Evolutionary conservation across 2,113 vertebrate genomes (phyloP), one percentile per base, ranked within the genome.

Genomic region (Carlito syrichta): DNA sequence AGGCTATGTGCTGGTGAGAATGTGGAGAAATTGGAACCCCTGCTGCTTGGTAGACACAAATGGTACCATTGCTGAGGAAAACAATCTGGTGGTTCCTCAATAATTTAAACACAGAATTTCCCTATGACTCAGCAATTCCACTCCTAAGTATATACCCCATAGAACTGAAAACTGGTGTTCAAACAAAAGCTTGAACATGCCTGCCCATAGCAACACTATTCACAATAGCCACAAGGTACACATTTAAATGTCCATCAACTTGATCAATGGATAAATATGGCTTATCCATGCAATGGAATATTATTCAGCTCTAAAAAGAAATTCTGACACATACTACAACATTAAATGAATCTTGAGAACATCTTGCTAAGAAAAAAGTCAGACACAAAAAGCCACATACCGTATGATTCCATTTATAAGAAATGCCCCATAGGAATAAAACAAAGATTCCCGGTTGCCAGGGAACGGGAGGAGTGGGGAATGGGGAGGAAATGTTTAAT

Each of bases 261-360:
- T 25, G 48, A 48, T 10, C 17, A 32, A 8, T 6, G n/a, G 52
- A 27, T 19, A 38, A 48, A 69, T 2, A 3, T 1, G 62, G 30
- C 1, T 22, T 12, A 6, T 8, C 38, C 22, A 35, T 0, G 45
- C 7, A 0, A 14, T 0, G 56, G 54, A 52, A 3, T 27, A 52
- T 22, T 23, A 14, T 30, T 69, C 13, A 8, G 82, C 30, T 60
- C 19, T 12, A 12, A 56, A 50, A 16, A 56, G 11, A 10, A 77
- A 30, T n/a, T 12, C 16, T 30, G 19, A 8, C 3, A 32, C 60
- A 45, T 0, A 10, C 11, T 0, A 32, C 81, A 7, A 16, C 20
- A 5, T 0, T n/a, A 56, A 63, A 11, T 17, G 23, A n/a, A 23
- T 56, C 48, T 3, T 20, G 38, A 8, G n/a, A 50, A 93, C 40